These are phyloP conservation scores for Piprites chloris DNA, from an alignment of 2,113 vertebrate genomes.

Conservation along the genomic window DNA sequence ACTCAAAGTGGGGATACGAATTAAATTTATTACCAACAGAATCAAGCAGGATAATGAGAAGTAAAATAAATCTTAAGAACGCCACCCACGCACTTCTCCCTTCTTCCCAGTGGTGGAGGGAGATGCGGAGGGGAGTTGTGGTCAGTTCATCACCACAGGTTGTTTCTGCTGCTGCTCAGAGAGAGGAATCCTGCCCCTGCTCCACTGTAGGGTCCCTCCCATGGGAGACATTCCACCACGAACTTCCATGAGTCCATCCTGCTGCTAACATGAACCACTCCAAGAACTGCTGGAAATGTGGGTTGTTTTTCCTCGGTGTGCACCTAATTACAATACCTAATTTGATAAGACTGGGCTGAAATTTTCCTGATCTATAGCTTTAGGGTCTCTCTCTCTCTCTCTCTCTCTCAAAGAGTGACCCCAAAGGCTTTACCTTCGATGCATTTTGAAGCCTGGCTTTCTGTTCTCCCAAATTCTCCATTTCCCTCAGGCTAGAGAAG, in stretches of 20 bases:
- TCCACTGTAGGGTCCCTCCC: not conserved
- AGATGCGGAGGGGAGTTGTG: not conserved
- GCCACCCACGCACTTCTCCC: not conserved
- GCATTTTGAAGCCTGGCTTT: not conserved
- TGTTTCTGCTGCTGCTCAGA: not conserved
- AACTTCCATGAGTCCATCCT: not conserved
- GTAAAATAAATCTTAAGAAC: not conserved
- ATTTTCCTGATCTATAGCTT: not conserved
- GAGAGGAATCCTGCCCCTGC: not conserved
- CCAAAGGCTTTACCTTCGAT: not conserved
- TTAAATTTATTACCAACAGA: not conserved
- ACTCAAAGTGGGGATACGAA: not conserved
- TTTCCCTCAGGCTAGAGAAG: not conserved
- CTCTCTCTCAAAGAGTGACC: too few species aligned
- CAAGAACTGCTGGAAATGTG: not conserved
- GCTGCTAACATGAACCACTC: too few species aligned
- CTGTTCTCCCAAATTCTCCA: not conserved
- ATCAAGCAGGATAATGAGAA: not conserved
- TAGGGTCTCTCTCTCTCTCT: not conserved
- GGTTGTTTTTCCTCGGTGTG: not conserved
- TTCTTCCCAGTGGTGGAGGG: not conserved
- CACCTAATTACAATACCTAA: not conserved
- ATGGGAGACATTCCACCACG: not conserved
- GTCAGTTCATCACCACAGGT: not conserved
- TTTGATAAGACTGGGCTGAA: not conserved